These are phyloP conservation scores for Alectoris magna DNA, from an alignment of 2,797 vertebrate species.

Conservation along the genomic window DNA sequence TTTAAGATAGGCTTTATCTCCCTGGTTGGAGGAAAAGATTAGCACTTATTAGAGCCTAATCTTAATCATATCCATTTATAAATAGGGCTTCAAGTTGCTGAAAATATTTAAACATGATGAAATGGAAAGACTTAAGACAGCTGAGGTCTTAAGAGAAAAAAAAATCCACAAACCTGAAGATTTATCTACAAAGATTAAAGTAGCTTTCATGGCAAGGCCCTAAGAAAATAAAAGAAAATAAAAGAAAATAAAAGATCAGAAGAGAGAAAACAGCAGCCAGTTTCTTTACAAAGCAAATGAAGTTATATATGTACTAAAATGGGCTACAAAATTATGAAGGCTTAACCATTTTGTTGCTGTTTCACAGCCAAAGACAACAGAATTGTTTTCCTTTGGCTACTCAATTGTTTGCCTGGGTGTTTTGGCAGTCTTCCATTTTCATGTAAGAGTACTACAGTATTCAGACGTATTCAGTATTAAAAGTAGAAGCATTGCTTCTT, in stretches of 20 bases:
- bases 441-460: background rate
- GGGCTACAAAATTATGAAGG: background rate
- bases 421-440: background rate
- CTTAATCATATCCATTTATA: constrained; percentile 65
- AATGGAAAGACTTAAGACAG: constrained; percentile 32
- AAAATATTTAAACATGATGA: constrained; percentile 36
- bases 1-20: constrained; percentile 36
- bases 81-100: constrained; percentile 43
- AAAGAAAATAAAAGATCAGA: background rate
- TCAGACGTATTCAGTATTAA: background rate
- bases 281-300: constrained; percentile 19
- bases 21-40: constrained; percentile 47
- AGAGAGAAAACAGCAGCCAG: background rate
- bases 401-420: background rate
- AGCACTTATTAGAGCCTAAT: constrained; percentile 55
- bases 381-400: background rate
- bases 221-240: constrained; percentile 44
- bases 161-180: background rate
- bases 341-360: background rate
- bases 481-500: background rate
- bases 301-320: constrained; percentile 14
- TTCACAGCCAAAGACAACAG: background rate
- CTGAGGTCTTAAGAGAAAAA: constrained; percentile 1
- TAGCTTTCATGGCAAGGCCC: constrained; percentile 10
- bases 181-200: constrained; percentile 37